Conservation (phyloP, 1,140 invertebrate genomes). For the Eumeta japonica region DNA sequence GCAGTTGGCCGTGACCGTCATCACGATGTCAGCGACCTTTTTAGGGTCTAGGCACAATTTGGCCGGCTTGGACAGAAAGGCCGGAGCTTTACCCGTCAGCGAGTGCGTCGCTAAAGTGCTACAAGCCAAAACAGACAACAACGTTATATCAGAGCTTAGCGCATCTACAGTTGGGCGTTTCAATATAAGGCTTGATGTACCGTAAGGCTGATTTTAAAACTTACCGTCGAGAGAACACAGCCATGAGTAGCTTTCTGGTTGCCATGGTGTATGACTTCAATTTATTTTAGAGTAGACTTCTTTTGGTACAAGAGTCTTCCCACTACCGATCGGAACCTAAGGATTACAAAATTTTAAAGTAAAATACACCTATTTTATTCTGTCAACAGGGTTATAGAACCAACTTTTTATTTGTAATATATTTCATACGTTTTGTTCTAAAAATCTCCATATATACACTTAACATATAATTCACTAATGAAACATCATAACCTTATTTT, state of each 20-base stretch:
- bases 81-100: too few relatives aligned
- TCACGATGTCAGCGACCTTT: slow-evolving; percentile 43
- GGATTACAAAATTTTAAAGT: too few relatives aligned
- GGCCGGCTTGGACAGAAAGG: too few relatives aligned
- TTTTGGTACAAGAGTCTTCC: slow-evolving; percentile 14
- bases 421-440: too few relatives aligned
- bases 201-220: slow-evolving; percentile 4
- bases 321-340: slow-evolving; percentile 18
- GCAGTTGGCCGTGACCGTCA: too few relatives aligned
- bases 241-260: slow-evolving; percentile 42
- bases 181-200: neutral
- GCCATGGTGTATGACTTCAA: slow-evolving; percentile 47
- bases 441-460: too few relatives aligned
- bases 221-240: slow-evolving; percentile 45
- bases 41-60: slow-evolving; percentile 44
- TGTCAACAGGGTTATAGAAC: too few relatives aligned
- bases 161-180: too few relatives aligned
- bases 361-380: too few relatives aligned
- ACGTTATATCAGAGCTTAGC: neutral
- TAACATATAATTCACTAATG: too few relatives aligned
- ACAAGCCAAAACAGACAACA: slow-evolving; percentile 9
- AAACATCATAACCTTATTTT: too few relatives aligned
- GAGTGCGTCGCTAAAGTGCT: slow-evolving; percentile 49
- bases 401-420: too few relatives aligned
- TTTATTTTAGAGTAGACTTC: slow-evolving; percentile 45